Evolutionary conservation across 2,113 vertebrate species (phyloP).

Genomic region (Rousettus leschenaultii): DNA sequence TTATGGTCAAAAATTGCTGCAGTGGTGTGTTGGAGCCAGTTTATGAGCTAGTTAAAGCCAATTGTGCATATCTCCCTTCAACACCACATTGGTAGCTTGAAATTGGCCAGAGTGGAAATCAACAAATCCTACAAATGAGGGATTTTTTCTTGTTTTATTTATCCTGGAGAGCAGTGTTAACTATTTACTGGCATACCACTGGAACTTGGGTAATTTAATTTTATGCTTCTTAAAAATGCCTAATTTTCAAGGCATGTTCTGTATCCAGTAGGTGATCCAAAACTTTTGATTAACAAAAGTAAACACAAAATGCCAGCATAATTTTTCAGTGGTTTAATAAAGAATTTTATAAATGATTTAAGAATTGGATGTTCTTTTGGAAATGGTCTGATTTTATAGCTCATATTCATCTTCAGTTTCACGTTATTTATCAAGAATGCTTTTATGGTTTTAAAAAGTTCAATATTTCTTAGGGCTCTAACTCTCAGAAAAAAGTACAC

Average conservation of each 20-base stretch:
- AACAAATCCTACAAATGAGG: background rate
- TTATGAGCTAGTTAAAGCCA: background rate
- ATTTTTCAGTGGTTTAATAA: conserved; percentile 25
- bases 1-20: background rate
- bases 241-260: background rate
- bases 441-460: conserved; percentile 6
- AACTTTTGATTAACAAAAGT: conserved; percentile 23
- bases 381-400: background rate
- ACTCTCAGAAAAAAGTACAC: background rate
- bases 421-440: conserved; percentile 9
- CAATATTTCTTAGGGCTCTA: background rate
- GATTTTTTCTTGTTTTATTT: background rate
- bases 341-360: background rate
- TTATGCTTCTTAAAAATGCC: conserved; percentile 26
- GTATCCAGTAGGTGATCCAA: background rate
- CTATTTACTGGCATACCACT: background rate
- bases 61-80: background rate
- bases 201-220: background rate
- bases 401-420: background rate
- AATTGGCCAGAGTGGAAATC: background rate
- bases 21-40: background rate
- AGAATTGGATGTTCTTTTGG: background rate
- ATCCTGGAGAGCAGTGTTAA: background rate
- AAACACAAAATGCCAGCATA: background rate
- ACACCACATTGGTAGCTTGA: background rate